These are phyloP conservation scores for Gyps fulvus DNA, from an alignment of 2,113 vertebrate genomes.

Conservation along the genomic window DNA sequence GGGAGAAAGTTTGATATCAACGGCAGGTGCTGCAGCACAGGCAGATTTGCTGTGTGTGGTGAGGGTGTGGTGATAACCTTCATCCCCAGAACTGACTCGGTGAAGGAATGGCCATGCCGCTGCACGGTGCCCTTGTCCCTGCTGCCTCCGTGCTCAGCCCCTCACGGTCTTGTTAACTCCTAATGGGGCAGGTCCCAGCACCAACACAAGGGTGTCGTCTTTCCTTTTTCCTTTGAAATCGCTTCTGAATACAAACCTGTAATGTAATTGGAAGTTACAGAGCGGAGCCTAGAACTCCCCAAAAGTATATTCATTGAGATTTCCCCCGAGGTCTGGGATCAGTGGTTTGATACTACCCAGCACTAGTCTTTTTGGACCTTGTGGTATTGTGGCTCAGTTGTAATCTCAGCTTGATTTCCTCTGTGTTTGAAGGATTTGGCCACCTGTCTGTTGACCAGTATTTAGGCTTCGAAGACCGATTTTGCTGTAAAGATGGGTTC, in stretches of 20 bases:
- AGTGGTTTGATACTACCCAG: background rate
- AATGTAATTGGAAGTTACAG: background rate
- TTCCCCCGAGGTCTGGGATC: background rate
- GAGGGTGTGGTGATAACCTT: background rate
- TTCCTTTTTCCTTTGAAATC: background rate
- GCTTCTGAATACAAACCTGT: background rate
- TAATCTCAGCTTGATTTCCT: background rate
- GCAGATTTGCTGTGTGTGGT: background rate
- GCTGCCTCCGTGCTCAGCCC: background rate
- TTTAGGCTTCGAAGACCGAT: background rate
- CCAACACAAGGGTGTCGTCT: background rate
- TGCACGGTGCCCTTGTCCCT: background rate
- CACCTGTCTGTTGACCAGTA: background rate
- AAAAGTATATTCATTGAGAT: background rate
- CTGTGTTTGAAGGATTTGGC: background rate
- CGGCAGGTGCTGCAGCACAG: background rate
- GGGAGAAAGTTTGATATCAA: background rate
- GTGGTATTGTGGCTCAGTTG: background rate
- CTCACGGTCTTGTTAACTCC: background rate
- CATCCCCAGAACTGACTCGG: accelerated
- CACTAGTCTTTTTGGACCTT: background rate
- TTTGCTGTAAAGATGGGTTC: background rate
- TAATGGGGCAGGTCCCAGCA: background rate
- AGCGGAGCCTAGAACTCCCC: background rate
- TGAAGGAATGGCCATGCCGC: background rate